Evolutionary conservation across 64 coral and sea anemone species (phyloP).

Genomic region (Anthopleura sola): DNA sequence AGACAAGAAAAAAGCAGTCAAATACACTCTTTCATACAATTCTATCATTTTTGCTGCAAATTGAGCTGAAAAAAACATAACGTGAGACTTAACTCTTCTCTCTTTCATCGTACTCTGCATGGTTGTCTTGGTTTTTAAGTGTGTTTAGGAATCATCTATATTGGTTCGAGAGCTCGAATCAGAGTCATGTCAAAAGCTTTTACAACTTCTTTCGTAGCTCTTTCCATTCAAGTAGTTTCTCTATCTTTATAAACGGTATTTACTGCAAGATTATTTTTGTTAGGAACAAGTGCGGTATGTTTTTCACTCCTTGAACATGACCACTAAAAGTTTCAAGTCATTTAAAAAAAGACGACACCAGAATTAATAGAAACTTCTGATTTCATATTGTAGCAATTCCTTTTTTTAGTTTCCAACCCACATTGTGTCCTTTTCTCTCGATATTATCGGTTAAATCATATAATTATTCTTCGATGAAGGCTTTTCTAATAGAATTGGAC

Average conservation of each 20-base stretch:
- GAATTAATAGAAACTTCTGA: background rate
- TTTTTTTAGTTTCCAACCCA: background rate
- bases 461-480: background rate
- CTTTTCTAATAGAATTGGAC: no score
- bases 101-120: no score
- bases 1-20: background rate
- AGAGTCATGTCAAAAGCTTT: background rate
- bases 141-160: constrained; percentile 1
- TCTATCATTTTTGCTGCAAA: background rate
- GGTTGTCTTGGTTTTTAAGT: background rate
- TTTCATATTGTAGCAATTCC: background rate
- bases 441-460: background rate
- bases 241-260: background rate
- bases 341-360: background rate
- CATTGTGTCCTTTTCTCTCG: background rate
- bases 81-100: background rate
- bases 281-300: background rate
- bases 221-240: background rate
- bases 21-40: no score
- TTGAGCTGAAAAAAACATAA: background rate
- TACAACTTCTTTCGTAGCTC: background rate
- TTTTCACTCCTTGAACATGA: background rate
- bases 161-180: background rate
- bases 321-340: background rate
- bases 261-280: background rate